Base-by-base conservation (phyloP, 2,113 vertebrate species). In the Nipponia nippon region DNA sequence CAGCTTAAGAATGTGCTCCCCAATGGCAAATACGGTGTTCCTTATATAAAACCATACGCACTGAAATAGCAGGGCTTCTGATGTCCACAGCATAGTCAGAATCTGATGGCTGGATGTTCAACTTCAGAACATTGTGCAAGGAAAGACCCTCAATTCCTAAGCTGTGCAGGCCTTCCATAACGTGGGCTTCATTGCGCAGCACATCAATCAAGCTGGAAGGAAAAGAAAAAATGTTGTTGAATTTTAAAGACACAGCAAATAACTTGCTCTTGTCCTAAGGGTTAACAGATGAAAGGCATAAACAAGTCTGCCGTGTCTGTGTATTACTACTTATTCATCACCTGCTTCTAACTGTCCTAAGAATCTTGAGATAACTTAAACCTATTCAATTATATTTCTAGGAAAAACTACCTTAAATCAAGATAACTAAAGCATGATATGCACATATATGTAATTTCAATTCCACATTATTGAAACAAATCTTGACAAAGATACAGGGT, bases 41-140 rank as follows among this genome's bases (percentile, higher is more conserved):
- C 69, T 32, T 19, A 9, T 10, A 11, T 11, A 32, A 90, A 92
- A 16, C 13, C 26, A 50, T 17, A 98, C 99, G 98, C 96, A 99
- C 99, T 23, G 97, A 98, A 97, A 99, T 98, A n/a, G 99, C 99
- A 8, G 99, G 91, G 95, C 97, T 99, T 88, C 99, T 98, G 97
- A 99, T 99, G 96, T 99, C 99, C 16, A 99, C 99, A 3, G 99
- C 99, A 20, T 99, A 99, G 97, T 99, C 99, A 0, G 99, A 98
- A 87, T 99, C 99, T 5, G 99, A 98, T 0, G 99, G 99, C 96
- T 99, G 99, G 50, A 99, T 99, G 84, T 99, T 99, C 89, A 99
- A 76, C 89, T 99, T 99, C 77, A 99, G 98, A 85, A 99, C 98
- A 49, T 99, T 99, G 93, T 99, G 99, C 72, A 99, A 98, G 90